Conservation (phyloP, 1,140 invertebrate species). For the Nebria ingens region DNA sequence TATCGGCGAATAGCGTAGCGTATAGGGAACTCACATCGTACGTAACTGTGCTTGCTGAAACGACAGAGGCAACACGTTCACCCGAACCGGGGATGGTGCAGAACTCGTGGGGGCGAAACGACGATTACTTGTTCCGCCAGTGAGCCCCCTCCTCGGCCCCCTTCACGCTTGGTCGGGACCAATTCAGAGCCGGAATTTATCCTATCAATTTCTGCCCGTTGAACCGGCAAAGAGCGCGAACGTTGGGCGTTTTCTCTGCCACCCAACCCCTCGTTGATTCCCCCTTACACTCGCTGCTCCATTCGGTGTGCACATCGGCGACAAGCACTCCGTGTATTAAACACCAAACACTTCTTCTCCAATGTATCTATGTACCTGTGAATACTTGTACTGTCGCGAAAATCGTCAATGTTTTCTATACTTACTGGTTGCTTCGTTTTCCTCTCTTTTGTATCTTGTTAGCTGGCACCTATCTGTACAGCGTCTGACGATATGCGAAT, state of each 20-base stretch:
- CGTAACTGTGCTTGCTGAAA: too few relatives aligned
- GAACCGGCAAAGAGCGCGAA: conserved; percentile 47
- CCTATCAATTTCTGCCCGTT: conserved; percentile 55
- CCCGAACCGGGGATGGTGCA: conserved; percentile 14
- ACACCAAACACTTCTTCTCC: background rate
- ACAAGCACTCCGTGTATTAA: background rate
- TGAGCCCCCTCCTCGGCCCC: conserved; percentile 8
- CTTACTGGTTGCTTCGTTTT: too few relatives aligned
- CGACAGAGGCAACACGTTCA: too few relatives aligned
- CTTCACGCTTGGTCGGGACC: conserved; percentile 47
- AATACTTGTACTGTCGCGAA: too few relatives aligned
- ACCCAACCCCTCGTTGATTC: conserved; percentile 13
- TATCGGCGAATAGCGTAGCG: background rate
- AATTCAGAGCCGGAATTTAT: conserved; percentile 54
- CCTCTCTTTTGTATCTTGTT: too few relatives aligned
- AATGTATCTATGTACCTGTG: too few relatives aligned
- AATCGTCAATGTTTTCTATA: too few relatives aligned
- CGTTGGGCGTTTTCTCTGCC: conserved; percentile 14
- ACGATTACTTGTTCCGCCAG: background rate
- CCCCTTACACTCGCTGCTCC: conserved; percentile 13
- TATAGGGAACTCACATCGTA: background rate
- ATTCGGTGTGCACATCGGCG: conserved; percentile 11
- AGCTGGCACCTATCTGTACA: too few relatives aligned
- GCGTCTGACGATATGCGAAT: too few relatives aligned
- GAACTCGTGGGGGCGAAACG: background rate